A percentile compares a stretch with the other conserved stretches of the same genome.
Conservation (phyloP, 2,797 vertebrate genomes). For the Melanotaenia trifasciata region DNA sequence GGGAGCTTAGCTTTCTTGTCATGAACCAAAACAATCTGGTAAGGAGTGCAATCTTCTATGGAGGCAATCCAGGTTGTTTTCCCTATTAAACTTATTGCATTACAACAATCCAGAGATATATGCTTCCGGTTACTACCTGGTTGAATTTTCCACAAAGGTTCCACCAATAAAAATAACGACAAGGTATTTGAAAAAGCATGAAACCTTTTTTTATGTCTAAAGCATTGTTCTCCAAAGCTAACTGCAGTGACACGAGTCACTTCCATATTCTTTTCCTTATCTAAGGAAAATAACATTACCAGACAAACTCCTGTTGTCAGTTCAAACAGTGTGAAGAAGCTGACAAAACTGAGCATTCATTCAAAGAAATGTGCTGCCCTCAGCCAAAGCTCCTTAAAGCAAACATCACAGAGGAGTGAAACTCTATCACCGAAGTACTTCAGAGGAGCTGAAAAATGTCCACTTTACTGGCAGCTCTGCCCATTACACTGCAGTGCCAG, state of each 20-base stretch:
- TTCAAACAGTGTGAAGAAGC: slow-evolving; percentile 15
- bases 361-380: slow-evolving; percentile 52
- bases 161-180: background rate
- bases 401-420: slow-evolving; percentile 60
- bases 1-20: slow-evolving; percentile 23
- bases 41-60: slow-evolving; percentile 8
- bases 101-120: slow-evolving; percentile 18
- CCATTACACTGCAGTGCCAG: slow-evolving; percentile 2
- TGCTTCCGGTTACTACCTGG: slow-evolving; percentile 19
- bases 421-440: slow-evolving; percentile 30
- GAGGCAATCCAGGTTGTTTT: slow-evolving; percentile 13
- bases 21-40: slow-evolving; percentile 27
- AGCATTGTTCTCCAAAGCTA: slow-evolving; percentile 15
- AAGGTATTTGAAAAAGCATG: background rate
- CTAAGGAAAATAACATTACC: slow-evolving; percentile 28
- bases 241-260: slow-evolving; percentile 13
- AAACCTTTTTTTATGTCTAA: background rate
- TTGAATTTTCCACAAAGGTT: slow-evolving; percentile 17
- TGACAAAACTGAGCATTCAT: slow-evolving; percentile 55
- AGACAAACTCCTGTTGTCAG: slow-evolving; percentile 27
- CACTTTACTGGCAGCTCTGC: slow-evolving; percentile 11
- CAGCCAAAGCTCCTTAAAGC: slow-evolving; percentile 45
- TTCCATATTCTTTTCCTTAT: slow-evolving; percentile 37
- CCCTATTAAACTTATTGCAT: slow-evolving; percentile 20
- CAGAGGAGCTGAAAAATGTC: slow-evolving; percentile 28